phyloP scores from a whole-genome alignment of 2,888 invertebrate genomes.

The Gymnoscelis rufifasciata region DNA sequence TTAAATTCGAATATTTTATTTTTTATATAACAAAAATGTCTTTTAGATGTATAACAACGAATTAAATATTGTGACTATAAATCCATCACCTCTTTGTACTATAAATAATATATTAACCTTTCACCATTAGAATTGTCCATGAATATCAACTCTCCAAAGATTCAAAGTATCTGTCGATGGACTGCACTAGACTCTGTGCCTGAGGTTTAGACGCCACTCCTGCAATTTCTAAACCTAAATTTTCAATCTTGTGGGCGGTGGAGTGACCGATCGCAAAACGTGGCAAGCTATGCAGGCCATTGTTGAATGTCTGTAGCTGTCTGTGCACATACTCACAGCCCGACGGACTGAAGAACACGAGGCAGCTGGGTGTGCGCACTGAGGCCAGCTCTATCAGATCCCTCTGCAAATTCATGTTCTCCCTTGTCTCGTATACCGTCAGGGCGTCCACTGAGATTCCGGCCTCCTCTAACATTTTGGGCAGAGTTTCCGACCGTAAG shows the following conservation, averaged over 20 bases:
- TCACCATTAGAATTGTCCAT: too few relatives aligned
- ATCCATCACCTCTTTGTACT: slow-evolving; percentile 19
- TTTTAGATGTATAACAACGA: neutral
- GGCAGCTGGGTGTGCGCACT: slow-evolving; percentile 41
- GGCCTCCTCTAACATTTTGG: slow-evolving; percentile 40
- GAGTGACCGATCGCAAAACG: slow-evolving; percentile 72
- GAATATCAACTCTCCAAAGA: slow-evolving; percentile 27
- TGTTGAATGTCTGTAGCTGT: slow-evolving; percentile 63
- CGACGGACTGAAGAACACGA: slow-evolving; percentile 71
- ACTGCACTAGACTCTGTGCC: slow-evolving; percentile 53
- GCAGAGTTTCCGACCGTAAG: slow-evolving; percentile 56
- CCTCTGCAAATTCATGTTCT: slow-evolving; percentile 53
- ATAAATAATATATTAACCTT: neutral
- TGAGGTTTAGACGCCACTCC: slow-evolving; percentile 58
- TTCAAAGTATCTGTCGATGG: slow-evolving; percentile 49
- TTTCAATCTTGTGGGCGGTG: slow-evolving; percentile 67
- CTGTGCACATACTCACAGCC: slow-evolving; percentile 67
- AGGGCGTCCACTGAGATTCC: slow-evolving; percentile 50
- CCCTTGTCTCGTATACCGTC: slow-evolving; percentile 66
- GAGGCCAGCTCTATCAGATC: slow-evolving; percentile 48
- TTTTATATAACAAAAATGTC: neutral
- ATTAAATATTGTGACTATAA: slow-evolving; percentile 5
- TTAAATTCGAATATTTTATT: neutral
- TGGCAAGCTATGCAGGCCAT: slow-evolving; percentile 52
- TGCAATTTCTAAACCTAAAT: slow-evolving; percentile 63